Base-by-base conservation (phyloP, 2,888 invertebrate species). In the Bombylius major region DNA sequence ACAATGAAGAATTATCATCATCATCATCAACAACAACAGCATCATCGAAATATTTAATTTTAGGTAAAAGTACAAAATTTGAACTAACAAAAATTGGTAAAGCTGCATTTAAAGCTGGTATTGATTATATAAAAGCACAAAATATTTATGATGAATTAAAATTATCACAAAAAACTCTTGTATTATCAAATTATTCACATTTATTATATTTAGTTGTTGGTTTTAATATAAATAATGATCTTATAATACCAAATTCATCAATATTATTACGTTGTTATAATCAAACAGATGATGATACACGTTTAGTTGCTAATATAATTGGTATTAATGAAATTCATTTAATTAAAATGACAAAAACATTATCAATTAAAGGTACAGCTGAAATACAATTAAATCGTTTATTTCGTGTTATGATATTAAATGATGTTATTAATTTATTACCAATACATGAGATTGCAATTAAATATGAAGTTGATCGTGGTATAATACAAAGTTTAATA, bases 51-150 rank as follows among this genome's bases (percentile, higher is more conserved):
- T 66, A 67, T 2, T 57, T 71, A 34, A 59, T 69, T n/a, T 64
- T 73, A n/a, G 67, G 69, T 9, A 72, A 66, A 54, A 68, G 77
- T 45, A 79, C 77, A 12, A 70, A 74, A 50, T 73, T 86, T 23
- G 70, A 77, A 49, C 77, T 87, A 44, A 86, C 83, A 61, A 75
- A 76, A 60, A 73, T 93, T 36, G 94, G 94, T 12, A 78, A 75
- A 61, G 92, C 94, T 4, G 87, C 91, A 34, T 88, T 90, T 64
- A 89, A 87, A 80, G 90, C 89, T n/a, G 86, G 87, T 57, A 81
- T 97, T 61, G 87, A 89, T 62, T 77, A 92, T 51, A 75, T 80
- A 12, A 77, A 78, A 51, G 87, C 91, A 1, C 78, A 82, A 62
- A 77, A 78, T 60, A 75, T 97, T n/a, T 82, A 88, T 63, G 74